Evolutionary conservation across 2,113 vertebrate species (phyloP).

Genomic region (Mormyrus iriodes): DNA sequence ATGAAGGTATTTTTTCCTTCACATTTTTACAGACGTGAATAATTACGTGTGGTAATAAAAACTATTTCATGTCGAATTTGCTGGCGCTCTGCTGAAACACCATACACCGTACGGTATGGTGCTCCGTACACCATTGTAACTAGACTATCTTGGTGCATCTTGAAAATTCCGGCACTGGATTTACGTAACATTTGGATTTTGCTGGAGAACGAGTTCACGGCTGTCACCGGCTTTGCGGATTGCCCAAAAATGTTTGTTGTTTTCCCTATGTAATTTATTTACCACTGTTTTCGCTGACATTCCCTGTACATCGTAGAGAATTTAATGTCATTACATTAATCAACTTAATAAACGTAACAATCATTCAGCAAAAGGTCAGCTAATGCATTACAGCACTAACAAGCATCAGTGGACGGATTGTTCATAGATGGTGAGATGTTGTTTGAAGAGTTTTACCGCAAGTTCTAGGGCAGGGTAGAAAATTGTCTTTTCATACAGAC

Average conservation of each 20-base stretch:
- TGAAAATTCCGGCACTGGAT: background rate
- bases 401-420: background rate
- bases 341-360: background rate
- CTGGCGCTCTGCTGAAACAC: background rate
- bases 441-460: background rate
- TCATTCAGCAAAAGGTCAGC: slow-evolving; percentile 3
- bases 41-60: background rate
- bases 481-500: background rate
- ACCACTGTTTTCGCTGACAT: background rate
- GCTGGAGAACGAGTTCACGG: background rate
- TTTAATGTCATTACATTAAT: background rate
- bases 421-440: background rate
- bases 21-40: background rate
- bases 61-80: background rate
- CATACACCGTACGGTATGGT: too few relatives aligned
- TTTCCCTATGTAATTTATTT: background rate
- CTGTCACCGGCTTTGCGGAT: background rate
- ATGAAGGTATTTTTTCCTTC: background rate
- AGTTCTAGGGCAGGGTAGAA: background rate
- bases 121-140: background rate
- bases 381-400: background rate
- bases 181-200: background rate
- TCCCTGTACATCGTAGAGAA: background rate
- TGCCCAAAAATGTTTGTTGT: background rate
- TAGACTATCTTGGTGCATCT: background rate